Percentiles rank a stretch among this genome's conserved stretches.
These are phyloP conservation scores for Porites cylindrica DNA, from an alignment of 92 coral and sea anemone genomes.

Conservation along the genomic window DNA sequence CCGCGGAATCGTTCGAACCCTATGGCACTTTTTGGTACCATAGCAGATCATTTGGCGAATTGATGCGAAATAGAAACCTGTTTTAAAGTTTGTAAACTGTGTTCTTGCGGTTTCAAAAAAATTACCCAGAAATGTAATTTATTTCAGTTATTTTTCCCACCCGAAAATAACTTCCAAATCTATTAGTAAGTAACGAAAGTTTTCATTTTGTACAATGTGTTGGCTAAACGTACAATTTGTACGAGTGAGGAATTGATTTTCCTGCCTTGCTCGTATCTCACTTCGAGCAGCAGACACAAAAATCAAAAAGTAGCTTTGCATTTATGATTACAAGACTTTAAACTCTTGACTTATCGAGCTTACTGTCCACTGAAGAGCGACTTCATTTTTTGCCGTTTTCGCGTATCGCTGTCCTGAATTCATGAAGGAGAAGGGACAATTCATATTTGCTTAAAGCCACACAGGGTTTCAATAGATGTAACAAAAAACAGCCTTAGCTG, in stretches of 20 bases:
- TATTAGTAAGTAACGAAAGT: neutral
- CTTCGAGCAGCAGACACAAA: neutral
- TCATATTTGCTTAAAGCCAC: no score
- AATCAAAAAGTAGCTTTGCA: neutral
- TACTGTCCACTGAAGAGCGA: neutral
- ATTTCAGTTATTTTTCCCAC: slow-evolving; percentile 2
- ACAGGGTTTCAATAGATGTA: slow-evolving; percentile 1
- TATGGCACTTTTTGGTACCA: no score
- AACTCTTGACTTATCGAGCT: neutral
- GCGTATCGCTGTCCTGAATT: neutral
- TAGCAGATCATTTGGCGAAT: neutral
- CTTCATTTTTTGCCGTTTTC: neutral
- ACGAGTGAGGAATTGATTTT: neutral
- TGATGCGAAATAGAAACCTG: neutral
- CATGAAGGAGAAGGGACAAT: no score
- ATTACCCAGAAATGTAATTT: neutral
- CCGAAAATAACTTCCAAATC: neutral
- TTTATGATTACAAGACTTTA: neutral
- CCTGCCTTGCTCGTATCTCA: neutral
- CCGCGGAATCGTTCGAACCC: no score
- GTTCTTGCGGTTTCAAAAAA: slow-evolving; percentile 21
- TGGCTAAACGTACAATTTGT: neutral
- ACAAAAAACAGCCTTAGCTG: slow-evolving; percentile 20
- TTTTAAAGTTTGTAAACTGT: neutral
- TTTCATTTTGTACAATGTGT: no score